phyloP scores from a whole-genome alignment of 2,888 invertebrate genomes.

The Punctoribates punctum region DNA sequence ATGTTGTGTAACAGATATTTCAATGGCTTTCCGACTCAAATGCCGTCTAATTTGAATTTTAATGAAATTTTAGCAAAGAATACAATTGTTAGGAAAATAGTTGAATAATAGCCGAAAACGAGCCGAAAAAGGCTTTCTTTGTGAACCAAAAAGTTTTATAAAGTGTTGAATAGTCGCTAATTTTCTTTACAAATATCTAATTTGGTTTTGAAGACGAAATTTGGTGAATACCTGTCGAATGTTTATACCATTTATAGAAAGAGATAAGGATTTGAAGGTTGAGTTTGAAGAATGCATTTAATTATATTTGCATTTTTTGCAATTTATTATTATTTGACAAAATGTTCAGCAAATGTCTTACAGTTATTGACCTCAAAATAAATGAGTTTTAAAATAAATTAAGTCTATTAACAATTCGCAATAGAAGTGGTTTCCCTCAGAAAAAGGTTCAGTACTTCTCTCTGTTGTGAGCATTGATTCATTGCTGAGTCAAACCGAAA shows the following conservation, averaged over 20 bases:
- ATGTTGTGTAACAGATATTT: background rate
- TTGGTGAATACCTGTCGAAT: background rate
- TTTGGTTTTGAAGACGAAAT: too few species aligned
- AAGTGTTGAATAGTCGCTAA: conserved; percentile 2
- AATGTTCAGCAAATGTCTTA: background rate
- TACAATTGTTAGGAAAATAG: too few species aligned
- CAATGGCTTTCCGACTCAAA: background rate
- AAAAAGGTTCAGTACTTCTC: background rate
- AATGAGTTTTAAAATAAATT: conserved; percentile 6
- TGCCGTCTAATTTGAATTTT: background rate
- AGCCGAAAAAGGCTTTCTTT: too few species aligned
- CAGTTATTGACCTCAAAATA: conserved; percentile 14
- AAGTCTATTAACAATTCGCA: conserved; percentile 24
- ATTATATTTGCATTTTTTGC: conserved; percentile 2
- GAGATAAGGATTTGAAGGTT: background rate
- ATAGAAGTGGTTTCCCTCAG: background rate
- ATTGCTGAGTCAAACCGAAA: background rate
- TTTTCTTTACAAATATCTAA: background rate
- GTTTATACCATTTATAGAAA: background rate
- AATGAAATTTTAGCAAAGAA: too few species aligned
- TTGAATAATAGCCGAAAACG: too few species aligned
- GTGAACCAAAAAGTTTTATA: background rate
- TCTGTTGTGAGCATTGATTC: background rate
- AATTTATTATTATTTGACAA: background rate
- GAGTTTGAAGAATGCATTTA: background rate